phyloP scores from a whole-genome alignment of 2,888 invertebrate species.

The Epirrhoe alternata region DNA sequence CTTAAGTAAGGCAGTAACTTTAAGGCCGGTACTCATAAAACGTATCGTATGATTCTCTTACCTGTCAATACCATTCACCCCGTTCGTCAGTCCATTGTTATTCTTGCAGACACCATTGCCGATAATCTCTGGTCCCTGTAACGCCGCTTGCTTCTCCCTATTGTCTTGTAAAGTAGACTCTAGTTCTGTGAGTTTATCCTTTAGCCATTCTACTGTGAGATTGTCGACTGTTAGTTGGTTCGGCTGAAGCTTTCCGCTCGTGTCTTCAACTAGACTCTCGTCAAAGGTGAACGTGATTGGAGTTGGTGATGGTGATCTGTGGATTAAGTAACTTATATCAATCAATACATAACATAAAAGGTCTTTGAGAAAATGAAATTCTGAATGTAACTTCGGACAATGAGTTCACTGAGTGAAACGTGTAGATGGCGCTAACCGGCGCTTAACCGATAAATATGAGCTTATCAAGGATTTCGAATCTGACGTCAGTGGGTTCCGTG shows the following conservation, averaged over 20 bases:
- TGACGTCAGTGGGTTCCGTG: no score
- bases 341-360: no score
- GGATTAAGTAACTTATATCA: conserved; percentile 20
- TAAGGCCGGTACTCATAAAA: no score
- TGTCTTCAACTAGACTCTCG: conserved; percentile 94
- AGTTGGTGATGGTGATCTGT: conserved; percentile 91
- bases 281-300: conserved; percentile 94
- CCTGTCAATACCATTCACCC: conserved; percentile 84
- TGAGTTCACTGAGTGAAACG: no score
- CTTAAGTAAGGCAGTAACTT: no score
- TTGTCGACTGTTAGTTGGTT: conserved; percentile 96
- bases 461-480: no score
- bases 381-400: no score
- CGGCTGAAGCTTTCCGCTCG: conserved; percentile 93
- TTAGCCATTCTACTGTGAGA: conserved; percentile 95
- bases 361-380: no score
- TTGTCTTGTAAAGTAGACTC: conserved; percentile 92
- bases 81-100: conserved; percentile 81
- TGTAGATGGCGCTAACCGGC: no score
- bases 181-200: conserved; percentile 91
- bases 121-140: conserved; percentile 83
- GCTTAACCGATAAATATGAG: no score
- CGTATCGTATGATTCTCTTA: conserved; percentile 40
- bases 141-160: conserved; percentile 88
- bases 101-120: conserved; percentile 81